Conservation (phyloP, 2,888 invertebrate species). For the Lasioglossum figueresi region DNA sequence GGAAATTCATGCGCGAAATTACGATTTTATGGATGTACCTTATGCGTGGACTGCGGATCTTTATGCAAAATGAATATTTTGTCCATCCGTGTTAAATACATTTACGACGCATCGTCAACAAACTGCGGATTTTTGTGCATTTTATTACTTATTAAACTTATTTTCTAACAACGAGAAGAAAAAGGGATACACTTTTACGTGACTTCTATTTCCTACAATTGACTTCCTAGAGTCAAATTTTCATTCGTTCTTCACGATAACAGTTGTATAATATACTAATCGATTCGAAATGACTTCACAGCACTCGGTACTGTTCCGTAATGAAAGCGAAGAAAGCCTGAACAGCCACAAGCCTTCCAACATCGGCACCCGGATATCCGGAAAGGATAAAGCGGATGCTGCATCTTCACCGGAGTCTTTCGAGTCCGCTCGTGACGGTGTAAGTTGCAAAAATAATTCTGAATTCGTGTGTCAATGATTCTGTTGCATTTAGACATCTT, state of each 20-base stretch:
- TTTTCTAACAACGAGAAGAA: no score
- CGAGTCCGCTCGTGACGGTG: constrained; percentile 97
- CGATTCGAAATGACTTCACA: constrained; percentile 81
- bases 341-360: constrained; percentile 84
- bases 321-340: constrained; percentile 88
- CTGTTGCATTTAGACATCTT: not conserved
- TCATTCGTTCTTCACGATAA: not conserved
- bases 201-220: not conserved
- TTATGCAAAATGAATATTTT: not conserved
- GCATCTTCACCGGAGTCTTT: constrained; percentile 97
- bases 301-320: constrained; percentile 93
- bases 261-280: not conserved
- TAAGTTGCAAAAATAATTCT: constrained; percentile 74
- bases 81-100: no score
- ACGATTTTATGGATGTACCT: not conserved
- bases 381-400: constrained; percentile 83
- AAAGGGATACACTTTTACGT: not conserved
- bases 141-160: not conserved
- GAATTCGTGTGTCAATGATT: not conserved
- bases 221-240: not conserved
- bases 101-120: no score
- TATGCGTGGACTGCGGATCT: no score
- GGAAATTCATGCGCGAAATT: not conserved
- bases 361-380: constrained; percentile 83
- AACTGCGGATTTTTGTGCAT: not conserved